These are phyloP conservation scores for Capromys pilorides DNA, from an alignment of 2,797 vertebrate species.

Conservation along the genomic window DNA sequence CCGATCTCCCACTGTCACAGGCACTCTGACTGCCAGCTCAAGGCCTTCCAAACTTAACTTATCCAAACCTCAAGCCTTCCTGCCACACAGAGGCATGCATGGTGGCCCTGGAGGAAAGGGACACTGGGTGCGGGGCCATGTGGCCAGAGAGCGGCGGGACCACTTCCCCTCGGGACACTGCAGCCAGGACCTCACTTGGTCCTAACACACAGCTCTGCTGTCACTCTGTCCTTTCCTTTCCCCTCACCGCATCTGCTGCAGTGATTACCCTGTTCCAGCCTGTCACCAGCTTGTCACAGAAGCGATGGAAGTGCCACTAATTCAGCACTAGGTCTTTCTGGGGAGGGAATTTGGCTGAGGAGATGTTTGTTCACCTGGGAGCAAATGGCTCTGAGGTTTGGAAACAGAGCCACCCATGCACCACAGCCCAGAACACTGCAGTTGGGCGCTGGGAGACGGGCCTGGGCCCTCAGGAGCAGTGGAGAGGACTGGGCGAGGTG, in stretches of 20 bases:
- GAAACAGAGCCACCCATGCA: neutral
- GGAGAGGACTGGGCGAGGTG: rapidly evolving
- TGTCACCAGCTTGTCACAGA: slow-evolving; percentile 64
- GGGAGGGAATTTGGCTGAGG: slow-evolving; percentile 53
- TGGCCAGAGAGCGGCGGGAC: neutral
- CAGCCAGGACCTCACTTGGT: neutral
- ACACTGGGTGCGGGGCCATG: neutral
- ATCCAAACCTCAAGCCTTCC: neutral
- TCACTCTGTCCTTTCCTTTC: slow-evolving; percentile 32
- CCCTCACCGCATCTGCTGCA: slow-evolving; percentile 50
- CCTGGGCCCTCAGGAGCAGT: neutral
- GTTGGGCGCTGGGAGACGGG: neutral
- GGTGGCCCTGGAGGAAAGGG: neutral
- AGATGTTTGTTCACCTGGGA: slow-evolving; percentile 73
- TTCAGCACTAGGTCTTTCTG: slow-evolving; percentile 49
- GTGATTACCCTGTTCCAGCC: neutral
- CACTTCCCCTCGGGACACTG: neutral
- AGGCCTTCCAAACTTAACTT: neutral
- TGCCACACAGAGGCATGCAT: neutral
- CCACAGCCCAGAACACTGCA: neutral
- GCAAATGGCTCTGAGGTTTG: slow-evolving; percentile 49
- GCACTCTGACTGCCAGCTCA: neutral
- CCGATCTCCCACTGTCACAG: neutral
- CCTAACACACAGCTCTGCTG: neutral
- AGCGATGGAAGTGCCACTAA: slow-evolving; percentile 72